Evolutionary conservation across 2,113 vertebrate species (phyloP), one percentile per base, ranked within the genome.

Genomic region (Colossoma macropomum): DNA sequence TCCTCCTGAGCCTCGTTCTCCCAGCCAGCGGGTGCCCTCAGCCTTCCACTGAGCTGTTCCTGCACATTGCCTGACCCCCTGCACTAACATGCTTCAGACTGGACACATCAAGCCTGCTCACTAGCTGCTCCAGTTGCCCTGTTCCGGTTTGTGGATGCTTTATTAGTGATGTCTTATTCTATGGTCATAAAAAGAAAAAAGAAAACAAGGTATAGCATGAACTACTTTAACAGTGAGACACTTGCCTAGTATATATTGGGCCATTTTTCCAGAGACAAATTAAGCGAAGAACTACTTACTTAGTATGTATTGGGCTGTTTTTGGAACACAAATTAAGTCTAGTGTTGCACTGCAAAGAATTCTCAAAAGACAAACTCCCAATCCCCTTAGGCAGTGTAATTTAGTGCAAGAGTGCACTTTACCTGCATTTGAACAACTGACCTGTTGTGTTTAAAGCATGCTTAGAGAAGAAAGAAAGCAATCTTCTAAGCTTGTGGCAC

Each of bases 21-120:
- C 62, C 73, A 32, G 75, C 45, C 73, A 82, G 91, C 91, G 90
- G 84, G 83, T 82, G 85, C 91, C 87, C 65, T 32, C 74, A 87
- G 85, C 73, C 65, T 80, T 77, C 84, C 73, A 56, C 84, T 48
- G 38, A 62, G 82, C 59, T 83, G 50, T 81, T 73, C 78, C 79
- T 75, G 88, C 82, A 73, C 83, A 21, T 45, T 68, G 87, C 50
- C 48, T 10, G n/a, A 45, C 68, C 76, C 63, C 68, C 81, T 81
- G 30, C 41, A 50, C 75, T 86, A 86, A 76, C 85, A 71, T 65
- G 50, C 59, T 79, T 75, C 79, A 73, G 71, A 69, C 45, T 78
- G 75, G 48, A 70, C 59, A 45, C 38, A 30, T 71, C n/a, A 50
- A 71, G 66, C 12, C 34, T 8, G 0, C 30, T 76, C 59, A 4